Evolutionary conservation across 92 coral and sea anemone species (phyloP), one percentile per base, ranked within the genome.

Genomic region (Montipora capitata): DNA sequence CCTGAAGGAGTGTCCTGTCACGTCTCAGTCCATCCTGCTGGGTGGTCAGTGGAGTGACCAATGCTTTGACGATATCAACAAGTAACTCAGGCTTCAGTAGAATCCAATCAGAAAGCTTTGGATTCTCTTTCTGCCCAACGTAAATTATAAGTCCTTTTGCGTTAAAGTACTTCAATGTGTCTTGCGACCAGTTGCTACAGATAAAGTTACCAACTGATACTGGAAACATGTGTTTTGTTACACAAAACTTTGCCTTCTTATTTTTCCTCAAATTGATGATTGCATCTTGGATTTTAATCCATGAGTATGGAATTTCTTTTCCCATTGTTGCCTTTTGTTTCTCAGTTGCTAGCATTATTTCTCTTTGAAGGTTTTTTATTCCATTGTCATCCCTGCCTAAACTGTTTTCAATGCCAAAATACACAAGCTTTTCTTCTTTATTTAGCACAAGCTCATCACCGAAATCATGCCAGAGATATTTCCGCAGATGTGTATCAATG

Each of bases 251-350:
- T 4, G 77, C 48, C 17, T 58, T 58, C 61, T 40, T 82, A n/a
- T 41, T 63, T 16, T 88, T 7, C 15, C 70, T 72, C 4, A 62
- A 12, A 5, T 61, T 79, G 27, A 91, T 79, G 41, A 91, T 63
- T 43, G 91, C 91, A 76, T 91, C 94, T 69, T 91, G 94, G 63
- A 91, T 81, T 87, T 91, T 91, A 15, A 91, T 87, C 94, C 94
- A 91, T 3, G 94, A 91, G 18, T 81, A 77, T 10, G 94, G 92
- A 7, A 91, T 62, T 70, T 82, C 58, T 61, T 44, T 61, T 39
- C 82, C 89, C 56, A 91, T 64, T 17, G 59, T 14, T 10, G 52
- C 8, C 68, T 79, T 68, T 40, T 51, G 81, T 12, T 83, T 57
- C 13, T 91, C 88, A 15, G 86, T 87, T 5, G 17, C 59, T 39